phyloP scores from a whole-genome alignment of 2,888 invertebrate species.

The Malachius bipustulatus region DNA sequence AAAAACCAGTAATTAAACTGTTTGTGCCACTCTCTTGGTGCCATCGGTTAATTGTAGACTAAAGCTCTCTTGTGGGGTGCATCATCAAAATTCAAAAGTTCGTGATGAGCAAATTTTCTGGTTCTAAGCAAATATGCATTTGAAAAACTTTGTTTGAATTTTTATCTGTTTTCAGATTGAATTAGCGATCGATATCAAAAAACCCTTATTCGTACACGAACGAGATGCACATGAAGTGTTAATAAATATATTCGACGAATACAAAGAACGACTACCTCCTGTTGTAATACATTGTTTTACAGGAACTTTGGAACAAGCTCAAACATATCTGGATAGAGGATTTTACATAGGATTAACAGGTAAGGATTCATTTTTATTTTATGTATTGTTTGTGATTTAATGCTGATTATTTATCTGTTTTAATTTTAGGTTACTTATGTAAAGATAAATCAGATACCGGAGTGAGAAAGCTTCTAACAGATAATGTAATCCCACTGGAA shows the following conservation, averaged over 20 bases:
- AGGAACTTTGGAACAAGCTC: constrained; percentile 74
- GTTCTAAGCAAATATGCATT: too few species aligned
- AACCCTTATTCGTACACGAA: constrained; percentile 85
- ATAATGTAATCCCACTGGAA: constrained; percentile 71
- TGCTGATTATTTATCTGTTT: not conserved
- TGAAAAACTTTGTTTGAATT: too few species aligned
- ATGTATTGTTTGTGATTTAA: constrained; percentile 5
- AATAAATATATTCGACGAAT: constrained; percentile 54
- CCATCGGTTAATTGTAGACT: too few species aligned
- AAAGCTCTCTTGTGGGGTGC: too few species aligned
- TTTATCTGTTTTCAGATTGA: constrained; percentile 60
- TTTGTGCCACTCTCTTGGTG: too few species aligned
- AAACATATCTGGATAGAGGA: constrained; percentile 70
- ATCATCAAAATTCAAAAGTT: too few species aligned
- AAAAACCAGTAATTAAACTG: too few species aligned
- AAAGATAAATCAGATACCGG: constrained; percentile 90
- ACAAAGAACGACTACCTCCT: constrained; percentile 50
- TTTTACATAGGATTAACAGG: constrained; percentile 78
- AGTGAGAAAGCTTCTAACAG: constrained; percentile 69
- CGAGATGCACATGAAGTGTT: constrained; percentile 83
- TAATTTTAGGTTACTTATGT: constrained; percentile 56
- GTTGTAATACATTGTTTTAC: constrained; percentile 87
- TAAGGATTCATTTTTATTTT: constrained; percentile 23
- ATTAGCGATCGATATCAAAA: constrained; percentile 74
- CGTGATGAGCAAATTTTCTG: too few species aligned